Percentiles rank a stretch among this genome's conserved stretches.
These are phyloP conservation scores for Oreochromis mossambicus DNA, from an alignment of 2,797 vertebrate species.

Conservation along the genomic window DNA sequence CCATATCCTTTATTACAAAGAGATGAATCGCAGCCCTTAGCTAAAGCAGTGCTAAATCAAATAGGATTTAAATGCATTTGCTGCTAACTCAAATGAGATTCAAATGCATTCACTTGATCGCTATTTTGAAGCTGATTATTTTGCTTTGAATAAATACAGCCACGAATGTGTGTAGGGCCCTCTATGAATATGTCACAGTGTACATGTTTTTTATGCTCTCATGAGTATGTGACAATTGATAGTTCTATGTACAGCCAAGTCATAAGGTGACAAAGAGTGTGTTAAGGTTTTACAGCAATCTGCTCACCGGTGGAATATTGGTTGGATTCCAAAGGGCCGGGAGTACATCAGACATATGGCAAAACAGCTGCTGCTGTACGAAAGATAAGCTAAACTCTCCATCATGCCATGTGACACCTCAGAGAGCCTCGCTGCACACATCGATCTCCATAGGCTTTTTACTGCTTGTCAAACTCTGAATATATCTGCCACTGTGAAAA, in stretches of 20 bases:
- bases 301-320: conserved; percentile 50
- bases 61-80: conserved; percentile 41
- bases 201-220: conserved; percentile 1
- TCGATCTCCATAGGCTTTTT: conserved; percentile 63
- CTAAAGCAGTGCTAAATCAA: conserved; percentile 39
- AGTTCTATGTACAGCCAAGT: conserved; percentile 31
- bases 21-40: conserved; percentile 53
- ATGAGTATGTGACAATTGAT: conserved; percentile 15
- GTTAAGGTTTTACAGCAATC: conserved; percentile 56
- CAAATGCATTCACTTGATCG: conserved; percentile 17
- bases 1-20: conserved; percentile 56
- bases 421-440: conserved; percentile 52
- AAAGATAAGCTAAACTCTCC: conserved; percentile 68
- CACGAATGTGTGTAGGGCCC: background rate
- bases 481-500: conserved; percentile 51
- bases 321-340: conserved; percentile 42
- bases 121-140: background rate
- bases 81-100: conserved; percentile 24
- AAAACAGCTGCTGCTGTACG: conserved; percentile 57
- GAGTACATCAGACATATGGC: conserved; percentile 61
- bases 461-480: conserved; percentile 51
- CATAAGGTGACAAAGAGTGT: conserved; percentile 44
- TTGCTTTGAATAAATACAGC: background rate
- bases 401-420: conserved; percentile 63
- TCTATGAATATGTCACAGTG: background rate